Evolutionary conservation across 2,888 invertebrate genomes (phyloP).

Genomic region (Fragum whitleyi): DNA sequence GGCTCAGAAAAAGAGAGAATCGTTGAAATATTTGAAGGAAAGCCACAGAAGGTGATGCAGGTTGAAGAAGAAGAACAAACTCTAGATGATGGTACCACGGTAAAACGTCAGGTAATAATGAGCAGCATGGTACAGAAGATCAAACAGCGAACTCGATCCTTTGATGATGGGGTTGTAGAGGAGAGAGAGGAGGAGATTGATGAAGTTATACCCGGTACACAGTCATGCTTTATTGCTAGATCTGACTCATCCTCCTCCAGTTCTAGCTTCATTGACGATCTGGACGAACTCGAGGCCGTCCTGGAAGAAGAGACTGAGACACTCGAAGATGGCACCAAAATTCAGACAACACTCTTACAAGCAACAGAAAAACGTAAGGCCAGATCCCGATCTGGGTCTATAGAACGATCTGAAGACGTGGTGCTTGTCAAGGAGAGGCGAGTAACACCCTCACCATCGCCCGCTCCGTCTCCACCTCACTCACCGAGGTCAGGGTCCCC

Average conservation of each 20-base stretch:
- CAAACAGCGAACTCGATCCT: conserved; percentile 75
- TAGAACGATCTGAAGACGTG: conserved; percentile 57
- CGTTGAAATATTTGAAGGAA: conserved; percentile 73
- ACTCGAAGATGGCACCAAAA: conserved; percentile 69
- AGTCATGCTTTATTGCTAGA: conserved; percentile 73
- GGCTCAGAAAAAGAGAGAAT: conserved; percentile 54
- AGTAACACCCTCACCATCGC: conserved; percentile 55
- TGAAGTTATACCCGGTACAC: conserved; percentile 80
- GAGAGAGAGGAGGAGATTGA: conserved; percentile 76
- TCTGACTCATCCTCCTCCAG: conserved; percentile 57
- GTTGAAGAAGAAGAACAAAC: conserved; percentile 76
- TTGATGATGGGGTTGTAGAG: conserved; percentile 70
- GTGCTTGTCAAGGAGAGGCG: conserved; percentile 48
- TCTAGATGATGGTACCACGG: conserved; percentile 78
- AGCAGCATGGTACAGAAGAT: conserved; percentile 79
- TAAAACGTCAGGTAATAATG: conserved; percentile 76
- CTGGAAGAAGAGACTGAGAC: conserved; percentile 68
- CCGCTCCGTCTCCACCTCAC: conserved; percentile 51
- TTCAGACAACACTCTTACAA: conserved; percentile 67
- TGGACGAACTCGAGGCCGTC: conserved; percentile 64
- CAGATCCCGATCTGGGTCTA: conserved; percentile 71
- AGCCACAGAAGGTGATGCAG: conserved; percentile 69
- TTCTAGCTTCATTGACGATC: conserved; percentile 66
- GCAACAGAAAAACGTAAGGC: conserved; percentile 65
- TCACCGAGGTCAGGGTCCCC: conserved; percentile 69